Evolutionary conservation across 2,888 invertebrate genomes (phyloP).

Genomic region (Oscheius sp.): DNA sequence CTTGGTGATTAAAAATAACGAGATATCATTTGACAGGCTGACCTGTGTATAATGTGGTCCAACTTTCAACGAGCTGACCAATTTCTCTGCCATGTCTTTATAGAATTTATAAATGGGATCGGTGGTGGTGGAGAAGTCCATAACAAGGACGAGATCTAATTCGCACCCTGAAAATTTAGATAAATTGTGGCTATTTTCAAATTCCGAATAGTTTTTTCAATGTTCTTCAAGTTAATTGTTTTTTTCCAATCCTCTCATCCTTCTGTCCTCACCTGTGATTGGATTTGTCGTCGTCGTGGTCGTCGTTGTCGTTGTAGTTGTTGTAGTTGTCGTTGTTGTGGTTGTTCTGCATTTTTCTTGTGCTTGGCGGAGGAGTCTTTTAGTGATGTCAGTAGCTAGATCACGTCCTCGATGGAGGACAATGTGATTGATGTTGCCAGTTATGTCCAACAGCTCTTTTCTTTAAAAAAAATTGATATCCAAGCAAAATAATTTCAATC

Average conservation of each 20-base stretch:
- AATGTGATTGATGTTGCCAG: conserved; percentile 66
- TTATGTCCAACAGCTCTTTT: conserved; percentile 64
- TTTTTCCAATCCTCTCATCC: no score
- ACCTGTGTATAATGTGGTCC: conserved; percentile 64
- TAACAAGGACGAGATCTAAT: conserved; percentile 64
- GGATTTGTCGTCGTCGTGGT: conserved; percentile 64
- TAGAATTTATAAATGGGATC: conserved; percentile 64
- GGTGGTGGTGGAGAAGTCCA: conserved; percentile 69
- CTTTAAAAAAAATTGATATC: conserved; percentile 42
- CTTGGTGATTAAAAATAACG: background rate
- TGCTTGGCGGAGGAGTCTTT: conserved; percentile 56
- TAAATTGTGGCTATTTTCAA: background rate
- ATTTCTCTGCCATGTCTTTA: conserved; percentile 56
- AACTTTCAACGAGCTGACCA: conserved; percentile 59
- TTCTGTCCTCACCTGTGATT: conserved; percentile 58
- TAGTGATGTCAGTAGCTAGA: conserved; percentile 64
- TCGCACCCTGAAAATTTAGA: conserved; percentile 56
- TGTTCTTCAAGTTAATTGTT: no score
- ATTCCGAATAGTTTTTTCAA: no score
- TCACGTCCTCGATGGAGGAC: conserved; percentile 66
- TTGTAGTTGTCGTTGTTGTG: conserved; percentile 56
- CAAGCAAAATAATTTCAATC: background rate
- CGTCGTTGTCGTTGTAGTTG: conserved; percentile 66
- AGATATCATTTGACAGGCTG: background rate
- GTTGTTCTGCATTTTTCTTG: conserved; percentile 65